phyloP scores from a whole-genome alignment of 2,888 invertebrate genomes.

The Tyria jacobaeae region DNA sequence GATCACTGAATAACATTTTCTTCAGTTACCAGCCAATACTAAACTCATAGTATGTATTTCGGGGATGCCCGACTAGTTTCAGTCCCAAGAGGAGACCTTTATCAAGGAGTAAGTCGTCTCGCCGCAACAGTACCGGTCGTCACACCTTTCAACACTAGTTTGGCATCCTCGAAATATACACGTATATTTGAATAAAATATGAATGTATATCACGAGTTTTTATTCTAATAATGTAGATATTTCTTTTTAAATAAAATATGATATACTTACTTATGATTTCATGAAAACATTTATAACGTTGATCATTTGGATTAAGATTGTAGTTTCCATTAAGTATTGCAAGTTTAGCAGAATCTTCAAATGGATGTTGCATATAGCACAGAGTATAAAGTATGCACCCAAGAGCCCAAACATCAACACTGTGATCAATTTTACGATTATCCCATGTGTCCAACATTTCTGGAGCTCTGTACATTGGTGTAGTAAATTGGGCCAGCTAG shows the following conservation, averaged over 20 bases:
- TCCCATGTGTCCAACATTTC: constrained; percentile 99
- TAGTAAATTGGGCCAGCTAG: constrained; percentile 92
- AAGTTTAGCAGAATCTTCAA: constrained; percentile 97
- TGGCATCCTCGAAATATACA: too few species aligned
- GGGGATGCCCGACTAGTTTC: too few species aligned
- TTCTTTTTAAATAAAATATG: constrained; percentile 12
- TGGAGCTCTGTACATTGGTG: constrained; percentile 98
- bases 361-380: constrained; percentile 98
- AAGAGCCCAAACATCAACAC: constrained; percentile 98
- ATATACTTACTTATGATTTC: constrained; percentile 93
- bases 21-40: too few species aligned
- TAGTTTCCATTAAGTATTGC: constrained; percentile 99
- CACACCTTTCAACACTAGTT: too few species aligned
- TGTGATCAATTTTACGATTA: constrained; percentile 96
- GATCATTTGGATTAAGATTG: constrained; percentile 92
- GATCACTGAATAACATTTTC: too few species aligned
- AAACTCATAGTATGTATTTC: too few species aligned
- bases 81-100: too few species aligned
- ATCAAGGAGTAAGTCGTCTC: too few species aligned
- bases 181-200: too few species aligned
- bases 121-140: too few species aligned
- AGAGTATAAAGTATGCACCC: constrained; percentile 97
- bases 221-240: too few species aligned
- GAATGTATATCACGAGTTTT: too few species aligned
- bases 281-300: constrained; percentile 94